Conservation (phyloP, 2,113 vertebrate species). For the Patagioenas fasciata region DNA sequence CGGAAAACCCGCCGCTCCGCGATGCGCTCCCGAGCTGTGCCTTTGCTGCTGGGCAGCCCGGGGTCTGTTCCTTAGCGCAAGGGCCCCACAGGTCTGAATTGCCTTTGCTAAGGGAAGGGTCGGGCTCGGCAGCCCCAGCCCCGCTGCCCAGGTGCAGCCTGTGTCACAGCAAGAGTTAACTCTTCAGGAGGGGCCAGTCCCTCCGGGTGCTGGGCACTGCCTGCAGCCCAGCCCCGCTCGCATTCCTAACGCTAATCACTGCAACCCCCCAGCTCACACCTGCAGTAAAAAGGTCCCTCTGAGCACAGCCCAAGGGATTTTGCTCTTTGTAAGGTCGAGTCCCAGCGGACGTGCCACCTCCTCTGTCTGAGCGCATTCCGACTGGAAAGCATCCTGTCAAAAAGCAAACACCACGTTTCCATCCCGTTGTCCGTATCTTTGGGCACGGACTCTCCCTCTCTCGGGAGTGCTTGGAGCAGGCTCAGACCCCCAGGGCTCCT, state of each 20-base stretch:
- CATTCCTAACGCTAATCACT: background rate
- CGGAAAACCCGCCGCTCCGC: too few species aligned
- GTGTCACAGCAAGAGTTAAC: background rate
- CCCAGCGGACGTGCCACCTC: too few species aligned
- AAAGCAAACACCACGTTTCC: background rate
- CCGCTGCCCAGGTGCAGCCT: background rate
- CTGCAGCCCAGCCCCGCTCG: background rate
- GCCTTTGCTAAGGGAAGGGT: background rate
- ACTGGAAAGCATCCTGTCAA: fast-evolving
- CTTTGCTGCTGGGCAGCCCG: background rate
- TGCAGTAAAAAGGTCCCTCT: too few species aligned
- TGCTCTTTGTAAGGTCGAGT: background rate
- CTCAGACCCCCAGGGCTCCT: background rate
- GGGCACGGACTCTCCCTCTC: background rate
- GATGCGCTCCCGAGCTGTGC: too few species aligned
- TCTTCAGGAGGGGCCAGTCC: background rate
- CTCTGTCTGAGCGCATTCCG: background rate
- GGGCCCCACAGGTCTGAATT: background rate
- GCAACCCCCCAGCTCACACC: too few species aligned
- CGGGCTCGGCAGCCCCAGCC: background rate
- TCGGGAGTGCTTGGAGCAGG: background rate
- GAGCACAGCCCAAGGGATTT: background rate
- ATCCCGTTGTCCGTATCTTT: fast-evolving
- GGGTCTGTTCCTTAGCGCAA: background rate
- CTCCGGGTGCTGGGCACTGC: background rate